phyloP scores from a whole-genome alignment of 2,888 invertebrate genomes.

The Xestia xanthographa region DNA sequence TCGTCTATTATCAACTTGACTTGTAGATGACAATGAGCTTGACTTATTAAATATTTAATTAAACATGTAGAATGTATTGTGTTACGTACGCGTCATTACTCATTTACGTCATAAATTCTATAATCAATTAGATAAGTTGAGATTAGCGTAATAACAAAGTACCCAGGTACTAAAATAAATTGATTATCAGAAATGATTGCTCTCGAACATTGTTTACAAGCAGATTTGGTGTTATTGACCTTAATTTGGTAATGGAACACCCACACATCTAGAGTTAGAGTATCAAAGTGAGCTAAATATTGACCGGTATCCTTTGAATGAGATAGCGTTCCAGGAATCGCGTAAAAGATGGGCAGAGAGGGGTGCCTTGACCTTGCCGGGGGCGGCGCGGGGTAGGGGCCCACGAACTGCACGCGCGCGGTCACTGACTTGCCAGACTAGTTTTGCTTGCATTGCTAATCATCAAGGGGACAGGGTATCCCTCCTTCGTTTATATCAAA shows the following conservation, averaged over 20 bases:
- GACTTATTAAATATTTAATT: constrained; percentile 13
- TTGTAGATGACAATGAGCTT: constrained; percentile 9
- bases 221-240: constrained; percentile 40
- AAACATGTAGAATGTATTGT: neutral
- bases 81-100: constrained; percentile 10
- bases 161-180: constrained; percentile 10
- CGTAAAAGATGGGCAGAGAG: constrained; percentile 71
- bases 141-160: constrained; percentile 16
- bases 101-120: constrained; percentile 21
- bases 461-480: constrained; percentile 52
- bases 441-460: constrained; percentile 77
- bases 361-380: constrained; percentile 86
- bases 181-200: neutral
- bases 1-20: constrained; percentile 35
- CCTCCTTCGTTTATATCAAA: constrained; percentile 29
- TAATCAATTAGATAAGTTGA: constrained; percentile 9
- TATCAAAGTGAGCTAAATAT: constrained; percentile 22
- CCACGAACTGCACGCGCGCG: constrained; percentile 75
- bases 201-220: constrained; percentile 11
- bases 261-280: neutral
- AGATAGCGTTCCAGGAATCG: constrained; percentile 77
- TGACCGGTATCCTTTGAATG: constrained; percentile 69
- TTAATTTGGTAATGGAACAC: constrained; percentile 18
- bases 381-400: constrained; percentile 73
- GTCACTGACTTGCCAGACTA: constrained; percentile 84